phyloP scores from a whole-genome alignment of 2,888 invertebrate species.

The Nephrotoma appendiculata region DNA sequence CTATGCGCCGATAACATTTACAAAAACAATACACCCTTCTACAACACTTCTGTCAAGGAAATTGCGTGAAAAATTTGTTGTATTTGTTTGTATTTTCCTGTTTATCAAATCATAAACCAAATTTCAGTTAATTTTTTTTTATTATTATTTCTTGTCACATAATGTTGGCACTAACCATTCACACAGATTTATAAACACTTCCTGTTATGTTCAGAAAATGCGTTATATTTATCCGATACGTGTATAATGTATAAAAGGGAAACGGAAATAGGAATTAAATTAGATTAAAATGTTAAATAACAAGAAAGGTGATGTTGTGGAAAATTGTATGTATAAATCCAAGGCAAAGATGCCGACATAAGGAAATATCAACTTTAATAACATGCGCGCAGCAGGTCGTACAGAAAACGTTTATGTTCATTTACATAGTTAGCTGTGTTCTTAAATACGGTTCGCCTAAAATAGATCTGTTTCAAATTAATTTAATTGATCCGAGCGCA shows the following conservation, averaged over 20 bases:
- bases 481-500: background rate
- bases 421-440: background rate
- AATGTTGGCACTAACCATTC: background rate
- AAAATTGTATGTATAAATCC: background rate
- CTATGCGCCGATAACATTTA: too few species aligned
- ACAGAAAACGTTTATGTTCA: too few species aligned
- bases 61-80: background rate
- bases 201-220: background rate
- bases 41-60: background rate
- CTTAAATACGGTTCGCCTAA: background rate
- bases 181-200: background rate
- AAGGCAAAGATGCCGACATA: background rate
- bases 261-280: background rate
- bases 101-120: background rate
- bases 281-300: background rate
- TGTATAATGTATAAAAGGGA: background rate
- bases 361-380: background rate
- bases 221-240: background rate
- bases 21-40: background rate
- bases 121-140: background rate
- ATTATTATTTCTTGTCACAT: background rate
- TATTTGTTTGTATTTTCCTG: too few species aligned
- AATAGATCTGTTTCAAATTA: background rate
- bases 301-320: background rate
- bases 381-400: background rate